phyloP scores from a whole-genome alignment of 2,113 vertebrate species.

The Phoenicopterus ruber region DNA sequence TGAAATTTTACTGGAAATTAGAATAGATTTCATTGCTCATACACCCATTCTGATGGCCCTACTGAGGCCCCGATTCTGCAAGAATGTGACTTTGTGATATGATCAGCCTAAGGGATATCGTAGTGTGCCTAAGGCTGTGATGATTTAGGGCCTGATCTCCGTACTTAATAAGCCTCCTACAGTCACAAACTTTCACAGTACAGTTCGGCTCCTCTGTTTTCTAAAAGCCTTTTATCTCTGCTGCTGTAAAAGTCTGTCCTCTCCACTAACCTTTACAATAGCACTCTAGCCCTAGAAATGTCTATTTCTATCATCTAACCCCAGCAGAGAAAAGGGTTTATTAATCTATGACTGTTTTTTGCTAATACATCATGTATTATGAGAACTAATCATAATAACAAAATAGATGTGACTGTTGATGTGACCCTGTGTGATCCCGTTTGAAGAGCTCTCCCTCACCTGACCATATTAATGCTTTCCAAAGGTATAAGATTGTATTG shows the following conservation, averaged over 20 bases:
- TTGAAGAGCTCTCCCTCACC: neutral
- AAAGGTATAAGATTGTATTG: neutral
- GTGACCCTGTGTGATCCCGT: neutral
- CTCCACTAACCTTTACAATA: neutral
- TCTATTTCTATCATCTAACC: neutral
- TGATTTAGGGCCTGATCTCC: neutral
- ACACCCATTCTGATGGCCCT: neutral
- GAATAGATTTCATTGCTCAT: neutral
- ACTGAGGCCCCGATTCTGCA: neutral
- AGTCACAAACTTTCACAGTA: neutral
- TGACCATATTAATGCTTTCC: neutral
- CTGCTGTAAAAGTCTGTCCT: neutral
- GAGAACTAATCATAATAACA: neutral
- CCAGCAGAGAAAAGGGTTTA: neutral
- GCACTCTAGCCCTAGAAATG: neutral
- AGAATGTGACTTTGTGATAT: neutral
- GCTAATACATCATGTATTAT: neutral
- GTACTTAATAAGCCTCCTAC: neutral
- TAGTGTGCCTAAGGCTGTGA: neutral
- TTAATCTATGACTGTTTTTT: neutral
- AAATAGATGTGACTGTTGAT: neutral
- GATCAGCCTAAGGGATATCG: neutral
- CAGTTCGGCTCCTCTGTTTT: neutral
- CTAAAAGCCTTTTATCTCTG: neutral
- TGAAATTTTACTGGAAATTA: neutral